Base-by-base conservation (phyloP, 2,888 invertebrate genomes). In the Mystacides longicornis region DNA sequence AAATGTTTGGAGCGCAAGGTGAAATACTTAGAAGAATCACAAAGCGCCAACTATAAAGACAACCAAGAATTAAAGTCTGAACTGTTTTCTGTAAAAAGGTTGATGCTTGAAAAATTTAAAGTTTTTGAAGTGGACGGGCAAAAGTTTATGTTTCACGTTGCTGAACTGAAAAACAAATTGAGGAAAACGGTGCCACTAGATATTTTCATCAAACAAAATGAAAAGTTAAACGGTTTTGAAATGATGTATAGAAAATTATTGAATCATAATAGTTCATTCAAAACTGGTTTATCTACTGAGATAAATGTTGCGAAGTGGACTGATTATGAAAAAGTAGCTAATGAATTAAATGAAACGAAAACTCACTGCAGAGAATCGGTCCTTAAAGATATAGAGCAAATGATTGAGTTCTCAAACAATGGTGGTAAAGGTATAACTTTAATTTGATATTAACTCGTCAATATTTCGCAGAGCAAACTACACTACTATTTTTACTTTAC, bases 11-110 rank as follows among this genome's bases (percentile, higher is more conserved):
- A 74, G 67, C 71, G 73, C 63, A 76, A 79, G 65, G 70, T 75
- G 62, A 64, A 63, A 19, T 76, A 72, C 65, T 65, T 77, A 60
- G 73, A 75, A 65, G 72, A 75, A 46, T 68, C 69, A 1, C 75
- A 75, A 52, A 75, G 69, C 65, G 67, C 71, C 56, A 69, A 72
- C 33, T 72, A 76, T 68, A 73, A 78, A 2, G 65, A 73, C 37
- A 77, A 80, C 63, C 72, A 81, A 57, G 76, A 80, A 60, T 69
- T 78, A 23, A 76, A 74, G 63, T 75, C 75, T 66, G 74, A 79
- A 68, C 68, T 75, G 63, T 64, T 75, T 63, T 70, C 75, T 65
- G 68, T 65, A 59, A 75, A 77, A 66, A 68, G 77, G 58, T 74
- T 77, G 51, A 64, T 72, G 27, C 69, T 79, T 63, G 68, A 75